These are phyloP conservation scores for Cygnus buccinator DNA, from an alignment of 2,113 vertebrate species.

Conservation along the genomic window DNA sequence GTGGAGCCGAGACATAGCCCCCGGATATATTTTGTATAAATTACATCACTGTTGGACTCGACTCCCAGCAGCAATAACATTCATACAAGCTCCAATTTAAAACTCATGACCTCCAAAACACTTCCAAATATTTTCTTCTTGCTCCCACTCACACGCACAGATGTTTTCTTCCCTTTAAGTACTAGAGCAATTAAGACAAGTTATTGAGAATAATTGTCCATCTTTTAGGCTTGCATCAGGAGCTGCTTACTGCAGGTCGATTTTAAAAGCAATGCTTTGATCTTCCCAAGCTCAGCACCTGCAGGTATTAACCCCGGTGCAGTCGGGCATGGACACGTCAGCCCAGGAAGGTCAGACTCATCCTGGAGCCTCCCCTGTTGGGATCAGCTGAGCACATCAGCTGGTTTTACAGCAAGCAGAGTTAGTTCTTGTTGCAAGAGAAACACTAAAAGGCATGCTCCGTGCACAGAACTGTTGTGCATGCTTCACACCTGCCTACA, in stretches of 20 bases:
- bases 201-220: background rate
- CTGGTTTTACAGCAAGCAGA: background rate
- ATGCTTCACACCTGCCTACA: background rate
- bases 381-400: background rate
- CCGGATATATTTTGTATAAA: background rate
- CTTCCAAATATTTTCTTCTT: constrained; percentile 2
- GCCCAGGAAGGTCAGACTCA: background rate
- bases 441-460: background rate
- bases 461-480: background rate
- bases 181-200: background rate
- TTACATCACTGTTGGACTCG: constrained; percentile 23
- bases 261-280: background rate
- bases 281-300: background rate
- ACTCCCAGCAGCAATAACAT: constrained; percentile 19
- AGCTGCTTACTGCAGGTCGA: accelerated
- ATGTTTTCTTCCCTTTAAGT: background rate
- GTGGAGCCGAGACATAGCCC: background rate
- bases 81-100: background rate
- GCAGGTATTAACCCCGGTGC: background rate
- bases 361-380: background rate
- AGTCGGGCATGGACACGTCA: accelerated
- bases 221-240: background rate
- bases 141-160: background rate
- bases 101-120: background rate
- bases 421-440: background rate